phyloP scores from a whole-genome alignment of 2,797 vertebrate genomes.

The Choloepus didactylus region DNA sequence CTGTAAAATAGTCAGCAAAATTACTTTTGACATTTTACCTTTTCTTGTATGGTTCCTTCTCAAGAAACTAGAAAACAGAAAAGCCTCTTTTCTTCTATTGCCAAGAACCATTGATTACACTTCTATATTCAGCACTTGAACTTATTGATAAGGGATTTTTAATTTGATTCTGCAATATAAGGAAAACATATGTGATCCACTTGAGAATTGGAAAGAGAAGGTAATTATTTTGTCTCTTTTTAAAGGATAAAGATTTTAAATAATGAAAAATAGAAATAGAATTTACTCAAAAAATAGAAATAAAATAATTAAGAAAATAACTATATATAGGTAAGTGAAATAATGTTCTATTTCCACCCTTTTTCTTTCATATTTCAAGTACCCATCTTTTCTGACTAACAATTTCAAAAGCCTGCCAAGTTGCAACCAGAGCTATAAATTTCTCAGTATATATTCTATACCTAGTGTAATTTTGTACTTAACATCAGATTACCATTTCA shows the following conservation, averaged over 20 bases:
- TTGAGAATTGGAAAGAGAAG: slow-evolving; percentile 63
- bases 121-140: slow-evolving; percentile 46
- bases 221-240: not conserved
- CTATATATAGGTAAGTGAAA: slow-evolving; percentile 33
- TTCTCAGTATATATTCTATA: slow-evolving; percentile 56
- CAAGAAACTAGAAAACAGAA: not conserved
- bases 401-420: slow-evolving; percentile 45
- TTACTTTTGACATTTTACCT: not conserved
- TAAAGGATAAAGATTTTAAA: slow-evolving; percentile 58
- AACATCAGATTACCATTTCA: slow-evolving; percentile 78
- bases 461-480: slow-evolving; percentile 68
- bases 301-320: slow-evolving; percentile 40
- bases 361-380: not conserved
- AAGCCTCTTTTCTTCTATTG: not conserved
- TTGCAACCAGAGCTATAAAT: slow-evolving; percentile 21
- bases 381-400: not conserved
- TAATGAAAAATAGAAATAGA: not conserved
- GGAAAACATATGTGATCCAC: not conserved
- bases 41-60: not conserved
- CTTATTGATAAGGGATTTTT: not conserved
- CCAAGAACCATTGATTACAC: not conserved
- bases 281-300: slow-evolving; percentile 36
- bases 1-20: not conserved
- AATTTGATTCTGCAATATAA: not conserved
- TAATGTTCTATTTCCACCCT: not conserved